Evolutionary conservation across 2,888 invertebrate species (phyloP).

Genomic region (Torymus texanus): DNA sequence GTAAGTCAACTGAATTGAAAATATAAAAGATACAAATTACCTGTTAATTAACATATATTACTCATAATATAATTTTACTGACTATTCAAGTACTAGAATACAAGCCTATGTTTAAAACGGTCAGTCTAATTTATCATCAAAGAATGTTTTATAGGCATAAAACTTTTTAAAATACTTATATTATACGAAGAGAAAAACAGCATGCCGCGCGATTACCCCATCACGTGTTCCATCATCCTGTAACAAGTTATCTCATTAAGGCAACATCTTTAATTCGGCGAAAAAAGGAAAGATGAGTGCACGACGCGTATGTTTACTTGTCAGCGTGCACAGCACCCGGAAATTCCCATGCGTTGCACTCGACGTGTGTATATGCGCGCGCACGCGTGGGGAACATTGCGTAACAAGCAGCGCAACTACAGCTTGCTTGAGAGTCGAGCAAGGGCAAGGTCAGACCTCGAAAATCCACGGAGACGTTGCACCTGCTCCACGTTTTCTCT

Average conservation of each 20-base stretch:
- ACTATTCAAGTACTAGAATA: too few species aligned
- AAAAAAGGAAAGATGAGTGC: conserved; percentile 3
- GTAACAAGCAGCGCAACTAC: conserved; percentile 28
- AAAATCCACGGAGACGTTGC: conserved; percentile 44
- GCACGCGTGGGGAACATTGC: conserved; percentile 30
- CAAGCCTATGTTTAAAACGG: too few species aligned
- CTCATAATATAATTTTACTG: too few species aligned
- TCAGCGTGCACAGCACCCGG: conserved; percentile 42
- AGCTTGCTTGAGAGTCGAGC: conserved; percentile 7
- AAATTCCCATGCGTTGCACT: conserved; percentile 41
- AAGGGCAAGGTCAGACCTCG: conserved; percentile 55
- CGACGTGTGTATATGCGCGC: too few species aligned
- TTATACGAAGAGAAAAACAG: too few species aligned
- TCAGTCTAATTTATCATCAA: too few species aligned
- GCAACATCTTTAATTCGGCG: conserved; percentile 44
- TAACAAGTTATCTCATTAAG: conserved; percentile 52
- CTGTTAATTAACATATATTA: too few species aligned
- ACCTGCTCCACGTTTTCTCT: conserved; percentile 31
- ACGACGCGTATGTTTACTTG: conserved; percentile 22
- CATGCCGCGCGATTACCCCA: conserved; percentile 31
- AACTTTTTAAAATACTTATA: too few species aligned
- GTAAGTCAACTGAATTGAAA: too few species aligned
- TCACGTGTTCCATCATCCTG: conserved; percentile 41
- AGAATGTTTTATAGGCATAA: too few species aligned
- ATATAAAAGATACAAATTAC: too few species aligned